phyloP scores from a whole-genome alignment of 2,113 vertebrate species.

The Xenopus borealis region DNA sequence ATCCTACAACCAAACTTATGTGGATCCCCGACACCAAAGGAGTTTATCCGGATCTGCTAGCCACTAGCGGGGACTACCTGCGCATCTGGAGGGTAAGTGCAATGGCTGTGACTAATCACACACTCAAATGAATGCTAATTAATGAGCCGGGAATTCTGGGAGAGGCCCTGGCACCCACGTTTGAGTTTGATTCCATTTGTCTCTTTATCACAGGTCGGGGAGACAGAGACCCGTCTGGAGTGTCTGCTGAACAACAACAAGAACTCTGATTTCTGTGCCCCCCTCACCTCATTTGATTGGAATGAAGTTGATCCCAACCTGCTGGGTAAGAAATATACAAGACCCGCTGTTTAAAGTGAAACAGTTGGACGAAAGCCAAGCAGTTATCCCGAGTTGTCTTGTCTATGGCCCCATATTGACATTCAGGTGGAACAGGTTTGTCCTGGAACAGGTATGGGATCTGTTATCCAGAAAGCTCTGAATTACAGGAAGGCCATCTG shows the following conservation, averaged over 20 bases:
- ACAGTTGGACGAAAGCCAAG: too few species aligned
- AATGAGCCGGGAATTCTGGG: too few species aligned
- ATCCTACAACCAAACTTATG: slow-evolving; percentile 98
- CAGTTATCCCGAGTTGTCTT: too few species aligned
- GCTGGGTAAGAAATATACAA: slow-evolving; percentile 71
- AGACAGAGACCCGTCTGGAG: slow-evolving; percentile 94
- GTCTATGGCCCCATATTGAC: too few species aligned
- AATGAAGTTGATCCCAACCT: slow-evolving; percentile 98
- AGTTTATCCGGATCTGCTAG: slow-evolving; percentile 93
- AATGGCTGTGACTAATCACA: slow-evolving; percentile 35
- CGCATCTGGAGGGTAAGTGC: slow-evolving; percentile 95
- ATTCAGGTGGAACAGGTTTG: too few species aligned
- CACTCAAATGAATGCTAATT: too few species aligned
- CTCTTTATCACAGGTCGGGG: slow-evolving; percentile 78
- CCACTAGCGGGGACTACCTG: slow-evolving; percentile 95
- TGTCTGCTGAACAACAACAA: slow-evolving; percentile 98
- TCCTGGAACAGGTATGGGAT: too few species aligned
- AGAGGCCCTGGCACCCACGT: too few species aligned
- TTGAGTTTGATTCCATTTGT: too few species aligned
- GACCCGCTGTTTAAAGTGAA: too few species aligned
- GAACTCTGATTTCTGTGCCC: slow-evolving; percentile 98
- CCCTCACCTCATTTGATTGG: slow-evolving; percentile 97
- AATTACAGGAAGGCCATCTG: too few species aligned
- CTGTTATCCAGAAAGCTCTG: too few species aligned
- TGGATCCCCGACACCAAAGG: slow-evolving; percentile 99